These are phyloP conservation scores for Falcaria lacertinaria DNA, from an alignment of 2,888 invertebrate genomes.

Conservation along the genomic window DNA sequence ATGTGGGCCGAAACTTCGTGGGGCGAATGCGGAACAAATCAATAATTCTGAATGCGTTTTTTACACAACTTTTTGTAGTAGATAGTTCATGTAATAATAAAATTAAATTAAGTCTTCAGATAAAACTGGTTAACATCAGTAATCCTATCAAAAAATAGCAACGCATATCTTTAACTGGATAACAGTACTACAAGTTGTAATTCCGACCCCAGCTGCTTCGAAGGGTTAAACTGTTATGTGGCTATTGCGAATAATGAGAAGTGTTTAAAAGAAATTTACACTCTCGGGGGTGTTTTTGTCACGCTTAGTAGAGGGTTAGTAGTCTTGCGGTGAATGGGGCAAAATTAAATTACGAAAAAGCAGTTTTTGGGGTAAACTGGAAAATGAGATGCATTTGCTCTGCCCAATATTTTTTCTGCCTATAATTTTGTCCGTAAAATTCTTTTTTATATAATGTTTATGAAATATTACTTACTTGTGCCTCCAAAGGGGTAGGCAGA, in stretches of 20 bases:
- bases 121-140: too few species aligned
- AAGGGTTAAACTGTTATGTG: conserved; percentile 71
- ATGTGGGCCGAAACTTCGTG: too few species aligned
- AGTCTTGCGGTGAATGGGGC: conserved; percentile 32
- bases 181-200: conserved; percentile 18
- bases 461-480: too few species aligned
- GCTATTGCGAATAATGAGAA: conserved; percentile 71
- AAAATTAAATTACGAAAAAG: conserved; percentile 3
- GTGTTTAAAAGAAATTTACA: conserved; percentile 71
- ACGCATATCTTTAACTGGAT: conserved; percentile 16
- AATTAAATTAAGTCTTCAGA: too few species aligned
- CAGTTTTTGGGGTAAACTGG: background rate
- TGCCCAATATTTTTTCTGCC: background rate
- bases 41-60: too few species aligned
- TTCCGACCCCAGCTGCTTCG: conserved; percentile 61
- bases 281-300: conserved; percentile 41
- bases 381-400: background rate
- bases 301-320: conserved; percentile 35
- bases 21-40: too few species aligned
- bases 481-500: too few species aligned
- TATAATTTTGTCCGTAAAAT: too few species aligned
- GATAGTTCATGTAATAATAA: too few species aligned
- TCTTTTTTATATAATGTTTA: too few species aligned
- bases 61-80: too few species aligned
- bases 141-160: too few species aligned